Base-by-base conservation (phyloP, 2,888 invertebrate species). In the Lordiphosa fenestrarum region DNA sequence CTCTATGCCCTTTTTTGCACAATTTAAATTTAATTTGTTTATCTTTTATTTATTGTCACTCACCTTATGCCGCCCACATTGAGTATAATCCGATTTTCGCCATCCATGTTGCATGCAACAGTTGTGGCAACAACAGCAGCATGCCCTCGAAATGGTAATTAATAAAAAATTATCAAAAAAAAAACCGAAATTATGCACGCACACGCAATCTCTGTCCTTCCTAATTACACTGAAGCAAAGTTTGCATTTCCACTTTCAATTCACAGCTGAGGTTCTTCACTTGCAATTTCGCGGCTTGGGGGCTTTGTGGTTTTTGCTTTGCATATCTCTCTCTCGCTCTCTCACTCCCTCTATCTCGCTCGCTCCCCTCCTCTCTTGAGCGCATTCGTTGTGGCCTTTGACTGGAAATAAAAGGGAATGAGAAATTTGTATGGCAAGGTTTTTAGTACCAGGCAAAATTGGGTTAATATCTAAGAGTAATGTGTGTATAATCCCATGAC, bases 31-130 rank as follows among this genome's bases (percentile, higher is more conserved):
- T 19, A 19, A 10, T 15, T 50, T 25, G n/a, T 12, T 33, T 41
- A 6, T 25, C 25, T 25, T 1, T 7, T 25, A 12, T 41, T 15
- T 21, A 10, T 39, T 48, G 36, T 30, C 12, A 65, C 89, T 86
- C 74, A 95, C 90, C 95, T 93, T 89, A 97, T 96, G 69, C 97
- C 97, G 71, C 97, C 97, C 88, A 97, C 96, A 91, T 97, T 97
- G 88, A 97, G 92, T 89, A 97, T 95, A 86, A 97, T 96, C 88
- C 97, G 93, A 90, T 97, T 96, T 91, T 97, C 97, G 74, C 95
- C 94, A 93, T 96, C 96, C 95, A 95, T 95, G 87, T 80, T 88
- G 83, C 81, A 73, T 71, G 81, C 80, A 85, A 84, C 81, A 85
- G 60, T 74, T 65, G 73, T 67, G 66, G 66, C 52, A 73, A 73